Conservation (phyloP, 2,888 invertebrate genomes). For the Acanthosepion pharaonis region DNA sequence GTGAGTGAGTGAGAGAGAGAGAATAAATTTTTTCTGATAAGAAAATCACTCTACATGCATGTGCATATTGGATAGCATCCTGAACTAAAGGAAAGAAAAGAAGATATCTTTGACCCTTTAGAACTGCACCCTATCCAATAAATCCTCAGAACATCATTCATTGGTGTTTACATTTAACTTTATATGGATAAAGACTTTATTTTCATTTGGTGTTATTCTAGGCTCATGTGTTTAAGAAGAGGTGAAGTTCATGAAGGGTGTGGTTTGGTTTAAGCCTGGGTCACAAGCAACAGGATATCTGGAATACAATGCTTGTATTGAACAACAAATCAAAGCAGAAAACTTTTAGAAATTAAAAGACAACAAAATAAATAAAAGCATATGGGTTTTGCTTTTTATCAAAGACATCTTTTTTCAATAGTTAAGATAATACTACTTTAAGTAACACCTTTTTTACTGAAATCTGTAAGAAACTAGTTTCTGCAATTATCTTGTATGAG, state of each 20-base stretch:
- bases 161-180: neutral
- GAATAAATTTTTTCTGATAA: neutral
- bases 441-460: neutral
- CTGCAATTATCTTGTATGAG: neutral
- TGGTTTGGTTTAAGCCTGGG: neutral
- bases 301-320: conserved; percentile 11
- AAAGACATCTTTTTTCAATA: neutral
- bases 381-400: neutral
- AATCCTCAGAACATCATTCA: neutral
- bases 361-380: neutral
- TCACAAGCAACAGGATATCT: conserved; percentile 33
- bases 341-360: neutral
- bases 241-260: neutral
- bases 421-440: neutral
- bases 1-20: neutral
- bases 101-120: neutral
- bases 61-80: conserved; percentile 15
- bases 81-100: neutral
- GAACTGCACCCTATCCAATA: neutral
- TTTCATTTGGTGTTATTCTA: conserved; percentile 4
- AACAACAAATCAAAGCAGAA: neutral
- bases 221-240: conserved; percentile 12
- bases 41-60: neutral
- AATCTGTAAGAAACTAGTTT: neutral
- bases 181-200: conserved; percentile 33